Evolutionary conservation across 2,888 invertebrate genomes (phyloP).

Genomic region (Cecidostiba fungosa): DNA sequence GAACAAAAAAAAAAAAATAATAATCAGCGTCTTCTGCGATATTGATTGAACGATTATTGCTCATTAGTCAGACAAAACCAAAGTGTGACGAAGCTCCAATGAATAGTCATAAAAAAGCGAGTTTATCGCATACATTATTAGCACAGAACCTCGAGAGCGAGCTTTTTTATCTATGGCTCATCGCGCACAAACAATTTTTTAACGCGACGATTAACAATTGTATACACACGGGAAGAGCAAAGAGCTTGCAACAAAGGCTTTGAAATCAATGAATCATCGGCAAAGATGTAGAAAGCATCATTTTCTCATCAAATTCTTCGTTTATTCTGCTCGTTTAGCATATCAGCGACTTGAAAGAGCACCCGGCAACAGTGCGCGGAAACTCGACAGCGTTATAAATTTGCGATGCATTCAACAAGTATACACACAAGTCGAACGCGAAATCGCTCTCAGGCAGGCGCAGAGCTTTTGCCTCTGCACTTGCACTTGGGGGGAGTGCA

Average conservation of each 20-base stretch:
- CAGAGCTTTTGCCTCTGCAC: conserved; percentile 73
- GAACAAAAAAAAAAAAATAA: too few relatives aligned
- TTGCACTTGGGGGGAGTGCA: conserved; percentile 78
- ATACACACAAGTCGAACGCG: conserved; percentile 26
- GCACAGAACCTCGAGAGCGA: neutral
- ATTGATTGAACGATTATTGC: neutral
- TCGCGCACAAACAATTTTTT: neutral
- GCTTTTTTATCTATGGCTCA: neutral
- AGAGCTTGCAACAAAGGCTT: neutral
- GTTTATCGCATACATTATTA: neutral
- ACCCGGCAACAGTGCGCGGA: neutral
- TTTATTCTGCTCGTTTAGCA: neutral
- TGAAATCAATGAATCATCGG: neutral
- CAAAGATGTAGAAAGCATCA: neutral
- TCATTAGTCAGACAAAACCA: neutral
- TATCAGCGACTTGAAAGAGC: neutral
- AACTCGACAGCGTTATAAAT: conserved; percentile 44
- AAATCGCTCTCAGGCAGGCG: neutral
- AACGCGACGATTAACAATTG: neutral
- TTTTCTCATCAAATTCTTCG: too few relatives aligned
- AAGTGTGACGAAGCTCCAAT: neutral
- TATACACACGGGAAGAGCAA: too few relatives aligned
- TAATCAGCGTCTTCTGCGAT: neutral
- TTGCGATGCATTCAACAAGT: conserved; percentile 64
- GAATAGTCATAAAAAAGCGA: neutral